These are phyloP conservation scores for Dioctria linearis DNA, from an alignment of 2,888 invertebrate species.

Conservation along the genomic window DNA sequence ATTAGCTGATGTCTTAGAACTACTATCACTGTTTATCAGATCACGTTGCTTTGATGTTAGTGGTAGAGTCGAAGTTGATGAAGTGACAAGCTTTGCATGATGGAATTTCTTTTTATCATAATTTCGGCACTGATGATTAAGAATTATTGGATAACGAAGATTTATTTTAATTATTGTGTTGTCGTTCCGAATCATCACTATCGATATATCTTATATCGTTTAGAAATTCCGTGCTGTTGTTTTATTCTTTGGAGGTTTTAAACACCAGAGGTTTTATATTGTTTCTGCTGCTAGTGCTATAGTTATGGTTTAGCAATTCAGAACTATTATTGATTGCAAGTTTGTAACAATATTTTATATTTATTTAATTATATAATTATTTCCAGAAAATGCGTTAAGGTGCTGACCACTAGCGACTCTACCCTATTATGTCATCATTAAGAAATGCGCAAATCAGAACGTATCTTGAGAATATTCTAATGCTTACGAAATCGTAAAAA, in stretches of 20 bases:
- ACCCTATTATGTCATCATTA: no score
- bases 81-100: conserved; percentile 15
- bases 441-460: no score
- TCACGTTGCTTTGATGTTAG: no score
- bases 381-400: no score
- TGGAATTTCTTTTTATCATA: conserved; percentile 12
- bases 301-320: conserved; percentile 6
- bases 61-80: conserved; percentile 55
- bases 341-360: no score
- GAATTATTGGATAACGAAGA: conserved; percentile 4
- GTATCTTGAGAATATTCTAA: no score
- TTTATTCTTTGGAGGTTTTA: conserved; percentile 57
- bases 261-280: conserved; percentile 60
- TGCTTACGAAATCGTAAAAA: no score
- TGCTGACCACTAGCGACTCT: no score
- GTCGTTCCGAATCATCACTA: conserved; percentile 60
- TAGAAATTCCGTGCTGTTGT: conserved; percentile 56
- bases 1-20: no score
- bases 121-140: conserved; percentile 33
- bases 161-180: conserved; percentile 42
- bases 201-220: conserved; percentile 63
- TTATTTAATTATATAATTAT: no score
- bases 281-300: conserved; percentile 30
- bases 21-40: no score
- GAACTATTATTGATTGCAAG: conserved; percentile 56